These are phyloP conservation scores for Dicycla oo DNA, from an alignment of 2,888 invertebrate species.

Conservation along the genomic window DNA sequence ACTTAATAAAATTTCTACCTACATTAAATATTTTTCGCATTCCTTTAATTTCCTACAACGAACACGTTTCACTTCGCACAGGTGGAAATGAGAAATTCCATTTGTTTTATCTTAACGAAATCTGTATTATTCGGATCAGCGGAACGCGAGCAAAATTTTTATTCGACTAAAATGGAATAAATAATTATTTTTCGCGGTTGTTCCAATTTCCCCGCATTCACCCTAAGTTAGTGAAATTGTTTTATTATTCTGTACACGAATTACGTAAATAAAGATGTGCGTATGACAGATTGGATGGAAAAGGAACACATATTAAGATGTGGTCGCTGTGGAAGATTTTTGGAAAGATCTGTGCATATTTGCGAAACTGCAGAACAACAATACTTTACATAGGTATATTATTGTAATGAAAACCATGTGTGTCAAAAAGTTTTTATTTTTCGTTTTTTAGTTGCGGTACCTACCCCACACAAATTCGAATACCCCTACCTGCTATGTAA, in stretches of 20 bases:
- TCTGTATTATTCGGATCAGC: slow-evolving; percentile 60
- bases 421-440: too few relatives aligned
- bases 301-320: background rate
- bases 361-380: background rate
- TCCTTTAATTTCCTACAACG: slow-evolving; percentile 36
- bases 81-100: slow-evolving; percentile 56
- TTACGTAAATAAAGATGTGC: slow-evolving; percentile 21
- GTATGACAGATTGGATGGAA: slow-evolving; percentile 15
- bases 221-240: slow-evolving; percentile 31
- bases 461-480: too few relatives aligned
- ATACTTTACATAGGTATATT: too few relatives aligned
- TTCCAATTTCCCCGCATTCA: slow-evolving; percentile 33
- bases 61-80: slow-evolving; percentile 38
- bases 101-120: slow-evolving; percentile 63
- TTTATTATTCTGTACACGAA: slow-evolving; percentile 36
- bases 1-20: slow-evolving; percentile 15
- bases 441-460: too few relatives aligned
- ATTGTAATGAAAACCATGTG: too few relatives aligned
- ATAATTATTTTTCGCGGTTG: slow-evolving; percentile 41
- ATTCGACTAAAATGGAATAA: slow-evolving; percentile 44
- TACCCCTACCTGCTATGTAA: too few relatives aligned
- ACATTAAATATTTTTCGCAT: slow-evolving; percentile 27
- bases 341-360: background rate
- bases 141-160: slow-evolving; percentile 47
- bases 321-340: background rate